Evolutionary conservation across 2,888 invertebrate genomes (phyloP).

Genomic region (Druceiella hillmani): DNA sequence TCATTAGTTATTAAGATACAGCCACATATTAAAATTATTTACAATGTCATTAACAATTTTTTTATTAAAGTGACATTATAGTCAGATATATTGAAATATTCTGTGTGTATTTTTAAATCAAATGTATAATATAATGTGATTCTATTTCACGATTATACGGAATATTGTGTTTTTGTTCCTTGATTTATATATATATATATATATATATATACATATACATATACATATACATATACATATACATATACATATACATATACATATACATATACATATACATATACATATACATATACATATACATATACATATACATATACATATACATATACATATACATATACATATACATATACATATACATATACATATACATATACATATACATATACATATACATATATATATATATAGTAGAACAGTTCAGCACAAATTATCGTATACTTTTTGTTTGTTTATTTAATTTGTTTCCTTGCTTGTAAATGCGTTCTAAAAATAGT

Average conservation of each 20-base stretch:
- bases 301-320: not conserved
- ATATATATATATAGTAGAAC: slow-evolving; percentile 2
- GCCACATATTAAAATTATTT: no score
- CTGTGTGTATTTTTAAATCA: no score
- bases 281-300: slow-evolving; percentile 1
- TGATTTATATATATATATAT: not conserved
- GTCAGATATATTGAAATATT: no score
- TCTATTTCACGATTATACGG: no score
- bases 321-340: slow-evolving; percentile 1
- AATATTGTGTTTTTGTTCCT: not conserved
- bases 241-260: slow-evolving; percentile 1
- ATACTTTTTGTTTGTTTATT: no score
- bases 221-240: slow-evolving; percentile 1
- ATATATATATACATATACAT: slow-evolving; percentile 1
- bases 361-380: slow-evolving; percentile 3
- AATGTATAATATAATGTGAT: no score
- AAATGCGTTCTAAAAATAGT: no score
- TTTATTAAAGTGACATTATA: no score
- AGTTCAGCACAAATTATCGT: not conserved
- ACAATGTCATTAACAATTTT: no score
- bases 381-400: slow-evolving; percentile 5
- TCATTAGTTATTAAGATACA: no score
- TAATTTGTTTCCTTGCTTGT: no score
- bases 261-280: slow-evolving; percentile 1
- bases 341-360: not conserved